These are phyloP conservation scores for Clarias gariepinus DNA, from an alignment of 2,113 vertebrate genomes.

Conservation along the genomic window DNA sequence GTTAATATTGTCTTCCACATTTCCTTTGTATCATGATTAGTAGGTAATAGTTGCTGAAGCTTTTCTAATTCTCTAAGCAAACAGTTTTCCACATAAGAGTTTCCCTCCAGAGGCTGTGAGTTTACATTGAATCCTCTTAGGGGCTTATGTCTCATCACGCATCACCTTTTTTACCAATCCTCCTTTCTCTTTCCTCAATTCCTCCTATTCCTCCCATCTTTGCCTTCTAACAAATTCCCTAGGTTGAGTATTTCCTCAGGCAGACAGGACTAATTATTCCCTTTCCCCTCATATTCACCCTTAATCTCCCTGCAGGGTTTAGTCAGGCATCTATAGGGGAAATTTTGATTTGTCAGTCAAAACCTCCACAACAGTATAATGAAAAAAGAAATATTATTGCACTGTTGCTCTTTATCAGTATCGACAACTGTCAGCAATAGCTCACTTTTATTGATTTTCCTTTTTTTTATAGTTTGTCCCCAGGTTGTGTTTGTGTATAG, in stretches of 20 bases:
- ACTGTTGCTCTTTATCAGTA: conserved; percentile 24
- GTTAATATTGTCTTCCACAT: neutral
- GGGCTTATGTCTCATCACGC: neutral
- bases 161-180: neutral
- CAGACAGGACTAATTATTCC: conserved; percentile 31
- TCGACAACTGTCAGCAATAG: conserved; percentile 17
- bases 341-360: conserved; percentile 26
- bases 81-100: neutral
- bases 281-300: neutral
- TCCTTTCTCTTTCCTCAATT: neutral
- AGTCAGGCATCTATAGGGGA: conserved; percentile 10
- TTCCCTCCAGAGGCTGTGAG: neutral
- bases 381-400: conserved; percentile 9
- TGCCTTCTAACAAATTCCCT: neutral
- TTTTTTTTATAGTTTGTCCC: conserved; percentile 6
- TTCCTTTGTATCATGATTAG: neutral
- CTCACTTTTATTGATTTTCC: conserved; percentile 22
- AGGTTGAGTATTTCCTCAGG: conserved; percentile 18
- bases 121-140: neutral
- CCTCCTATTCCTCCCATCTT: neutral
- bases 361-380: neutral
- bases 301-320: conserved; percentile 25
- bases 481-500: conserved; percentile 14
- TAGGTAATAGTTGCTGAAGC: neutral
- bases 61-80: neutral